These are phyloP conservation scores for Melanostoma mellinum DNA, from an alignment of 2,888 invertebrate species.

Conservation along the genomic window DNA sequence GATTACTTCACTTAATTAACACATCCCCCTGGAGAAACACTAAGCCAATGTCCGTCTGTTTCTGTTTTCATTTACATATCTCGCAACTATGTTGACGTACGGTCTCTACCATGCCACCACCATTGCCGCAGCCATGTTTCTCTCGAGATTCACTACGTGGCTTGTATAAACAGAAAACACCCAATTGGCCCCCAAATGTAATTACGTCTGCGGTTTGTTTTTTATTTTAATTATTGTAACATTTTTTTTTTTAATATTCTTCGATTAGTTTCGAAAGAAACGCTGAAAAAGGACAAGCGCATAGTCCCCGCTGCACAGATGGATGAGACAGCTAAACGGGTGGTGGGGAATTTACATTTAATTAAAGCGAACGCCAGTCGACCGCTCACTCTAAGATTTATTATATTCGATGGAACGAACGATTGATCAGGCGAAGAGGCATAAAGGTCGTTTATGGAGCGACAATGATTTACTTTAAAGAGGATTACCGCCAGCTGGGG, in stretches of 20 bases:
- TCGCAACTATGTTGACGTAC: background rate
- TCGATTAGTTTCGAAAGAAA: constrained; percentile 23
- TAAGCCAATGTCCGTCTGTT: constrained; percentile 64
- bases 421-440: background rate
- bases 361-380: constrained; percentile 41
- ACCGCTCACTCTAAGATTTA: constrained; percentile 48
- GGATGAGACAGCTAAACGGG: background rate
- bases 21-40: constrained; percentile 63
- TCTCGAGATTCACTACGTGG: constrained; percentile 7
- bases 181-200: constrained; percentile 62
- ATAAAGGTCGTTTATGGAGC: constrained; percentile 3
- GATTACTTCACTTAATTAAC: constrained; percentile 72
- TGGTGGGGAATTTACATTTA: constrained; percentile 39
- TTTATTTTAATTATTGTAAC: constrained; percentile 22
- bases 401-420: constrained; percentile 21
- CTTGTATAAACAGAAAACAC: constrained; percentile 2
- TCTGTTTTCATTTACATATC: constrained; percentile 64
- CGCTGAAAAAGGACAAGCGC: background rate
- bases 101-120: background rate
- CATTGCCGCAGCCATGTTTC: background rate
- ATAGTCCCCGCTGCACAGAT: no score
- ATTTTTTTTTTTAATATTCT: constrained; percentile 6
- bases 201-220: constrained; percentile 55
- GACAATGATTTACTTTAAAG: constrained; percentile 43
- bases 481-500: constrained; percentile 37